Evolutionary conservation across 2,113 vertebrate genomes (phyloP).

Genomic region (Chitala chitala): DNA sequence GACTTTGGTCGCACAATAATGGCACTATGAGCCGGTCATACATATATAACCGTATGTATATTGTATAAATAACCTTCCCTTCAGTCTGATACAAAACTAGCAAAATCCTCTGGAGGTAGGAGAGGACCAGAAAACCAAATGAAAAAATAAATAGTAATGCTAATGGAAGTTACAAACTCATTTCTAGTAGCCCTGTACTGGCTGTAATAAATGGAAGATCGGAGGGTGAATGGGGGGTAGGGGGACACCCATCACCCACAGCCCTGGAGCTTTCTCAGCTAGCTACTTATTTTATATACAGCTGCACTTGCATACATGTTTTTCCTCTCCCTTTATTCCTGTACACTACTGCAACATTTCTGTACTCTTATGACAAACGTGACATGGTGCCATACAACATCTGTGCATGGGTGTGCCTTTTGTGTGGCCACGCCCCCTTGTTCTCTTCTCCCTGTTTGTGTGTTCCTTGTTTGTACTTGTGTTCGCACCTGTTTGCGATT

Average conservation of each 20-base stretch:
- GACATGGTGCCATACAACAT: too few species aligned
- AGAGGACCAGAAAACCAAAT: constrained; percentile 1
- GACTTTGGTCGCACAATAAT: constrained; percentile 3
- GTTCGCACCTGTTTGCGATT: too few species aligned
- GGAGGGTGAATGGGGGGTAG: neutral
- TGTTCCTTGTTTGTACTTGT: too few species aligned
- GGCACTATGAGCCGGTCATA: too few species aligned
- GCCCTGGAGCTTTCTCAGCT: neutral
- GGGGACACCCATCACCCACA: neutral
- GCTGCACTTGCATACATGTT: neutral
- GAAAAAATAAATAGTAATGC: neutral
- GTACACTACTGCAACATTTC: neutral
- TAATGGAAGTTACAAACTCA: constrained; percentile 3
- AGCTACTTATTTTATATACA: neutral
- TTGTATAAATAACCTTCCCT: neutral
- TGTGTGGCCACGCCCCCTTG: too few species aligned
- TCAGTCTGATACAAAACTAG: neutral
- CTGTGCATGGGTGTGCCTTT: too few species aligned
- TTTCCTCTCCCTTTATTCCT: neutral
- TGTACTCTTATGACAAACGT: too few species aligned
- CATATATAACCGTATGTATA: too few species aligned
- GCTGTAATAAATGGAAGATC: constrained; percentile 12
- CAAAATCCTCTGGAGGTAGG: neutral
- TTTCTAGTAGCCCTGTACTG: constrained; percentile 7
- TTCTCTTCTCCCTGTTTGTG: too few species aligned